Evolutionary conservation across 2,888 invertebrate genomes (phyloP).

Genomic region (Tetragonisca angustula): DNA sequence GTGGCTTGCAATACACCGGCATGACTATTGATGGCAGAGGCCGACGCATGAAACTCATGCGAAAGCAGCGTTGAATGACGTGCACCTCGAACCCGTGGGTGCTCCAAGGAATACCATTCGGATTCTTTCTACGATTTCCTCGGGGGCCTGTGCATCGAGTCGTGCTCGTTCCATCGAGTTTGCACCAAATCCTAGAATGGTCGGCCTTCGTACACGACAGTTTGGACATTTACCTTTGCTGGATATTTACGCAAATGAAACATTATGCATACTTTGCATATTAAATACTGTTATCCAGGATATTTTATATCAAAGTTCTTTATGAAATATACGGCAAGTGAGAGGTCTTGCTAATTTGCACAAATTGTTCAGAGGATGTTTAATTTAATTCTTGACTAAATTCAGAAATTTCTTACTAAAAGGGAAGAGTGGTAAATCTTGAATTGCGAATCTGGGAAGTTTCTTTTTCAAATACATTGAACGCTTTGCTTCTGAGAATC

Average conservation of each 20-base stretch:
- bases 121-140: slow-evolving; percentile 17
- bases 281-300: too few species aligned
- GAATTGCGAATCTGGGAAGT: background rate
- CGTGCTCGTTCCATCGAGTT: slow-evolving; percentile 16
- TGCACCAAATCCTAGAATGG: background rate
- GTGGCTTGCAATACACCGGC: slow-evolving; percentile 67
- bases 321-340: too few species aligned
- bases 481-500: background rate
- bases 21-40: slow-evolving; percentile 73
- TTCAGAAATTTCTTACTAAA: background rate
- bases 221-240: too few species aligned
- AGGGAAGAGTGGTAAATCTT: background rate
- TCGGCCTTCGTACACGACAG: background rate
- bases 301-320: too few species aligned
- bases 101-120: slow-evolving; percentile 5
- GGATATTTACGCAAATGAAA: too few species aligned
- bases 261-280: too few species aligned
- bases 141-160: background rate
- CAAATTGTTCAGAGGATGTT: too few species aligned
- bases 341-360: too few species aligned
- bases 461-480: background rate
- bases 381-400: too few species aligned
- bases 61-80: slow-evolving; percentile 58
- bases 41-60: slow-evolving; percentile 67
- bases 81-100: background rate